A percentile compares a stretch with the other conserved stretches of the same genome.
Evolutionary conservation across 2,797 vertebrate genomes (phyloP).

Genomic region (Lagorchestes hirsutus): DNA sequence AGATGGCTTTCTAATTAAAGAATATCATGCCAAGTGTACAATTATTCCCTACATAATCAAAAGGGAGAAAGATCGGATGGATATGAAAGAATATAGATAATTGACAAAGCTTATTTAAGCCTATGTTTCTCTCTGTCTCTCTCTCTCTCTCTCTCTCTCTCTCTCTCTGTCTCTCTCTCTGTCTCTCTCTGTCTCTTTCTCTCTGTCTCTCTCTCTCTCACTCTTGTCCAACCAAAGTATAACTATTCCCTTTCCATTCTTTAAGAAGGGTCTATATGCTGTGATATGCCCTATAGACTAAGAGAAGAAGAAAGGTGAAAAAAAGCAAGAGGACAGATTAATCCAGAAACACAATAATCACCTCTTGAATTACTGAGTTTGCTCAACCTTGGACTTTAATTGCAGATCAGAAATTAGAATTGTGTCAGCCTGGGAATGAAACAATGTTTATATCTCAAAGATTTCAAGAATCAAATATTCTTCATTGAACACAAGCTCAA

Average conservation of each 20-base stretch:
- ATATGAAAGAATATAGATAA: not conserved
- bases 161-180: too few species aligned
- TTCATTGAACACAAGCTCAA: constrained; percentile 6
- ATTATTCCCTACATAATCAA: not conserved
- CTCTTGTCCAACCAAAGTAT: too few species aligned
- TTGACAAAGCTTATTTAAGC: not conserved
- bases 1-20: not conserved
- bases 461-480: not conserved
- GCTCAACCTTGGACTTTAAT: constrained; percentile 1
- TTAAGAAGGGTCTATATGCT: not conserved
- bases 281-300: not conserved
- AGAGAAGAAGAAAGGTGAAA: not conserved
- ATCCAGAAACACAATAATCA: not conserved
- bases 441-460: not conserved
- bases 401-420: not conserved
- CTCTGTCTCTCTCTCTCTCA: too few species aligned
- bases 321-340: not conserved
- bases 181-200: too few species aligned
- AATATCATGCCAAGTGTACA: not conserved
- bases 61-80: not conserved
- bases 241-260: not conserved
- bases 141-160: too few species aligned
- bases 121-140: too few species aligned
- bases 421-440: not conserved
- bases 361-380: not conserved